Evolutionary conservation across 2,888 invertebrate species (phyloP).

Genomic region (Cephus runcator): DNA sequence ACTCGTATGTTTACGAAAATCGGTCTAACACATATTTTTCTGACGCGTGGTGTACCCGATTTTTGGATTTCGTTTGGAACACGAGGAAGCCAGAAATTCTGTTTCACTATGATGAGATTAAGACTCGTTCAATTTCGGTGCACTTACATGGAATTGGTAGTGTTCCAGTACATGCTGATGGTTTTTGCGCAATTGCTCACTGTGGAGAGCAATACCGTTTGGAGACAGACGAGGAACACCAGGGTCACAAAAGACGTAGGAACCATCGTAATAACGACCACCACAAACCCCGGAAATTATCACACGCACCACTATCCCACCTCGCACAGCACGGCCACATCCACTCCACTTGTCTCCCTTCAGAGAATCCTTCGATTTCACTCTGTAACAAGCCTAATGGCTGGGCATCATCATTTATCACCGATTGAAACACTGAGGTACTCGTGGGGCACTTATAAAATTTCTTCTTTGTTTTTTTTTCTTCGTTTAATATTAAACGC

Average conservation of each 20-base stretch:
- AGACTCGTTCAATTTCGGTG: background rate
- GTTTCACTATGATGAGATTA: background rate
- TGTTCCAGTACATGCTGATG: constrained; percentile 91
- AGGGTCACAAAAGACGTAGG: constrained; percentile 63
- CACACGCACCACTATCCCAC: constrained; percentile 35
- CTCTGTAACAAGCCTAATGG: background rate
- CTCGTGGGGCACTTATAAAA: background rate
- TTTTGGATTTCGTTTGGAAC: background rate
- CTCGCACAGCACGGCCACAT: constrained; percentile 49
- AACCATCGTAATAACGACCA: constrained; percentile 59
- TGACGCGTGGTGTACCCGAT: background rate
- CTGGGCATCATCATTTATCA: background rate
- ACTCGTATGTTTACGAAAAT: background rate
- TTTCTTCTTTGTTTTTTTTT: background rate
- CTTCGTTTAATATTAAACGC: background rate
- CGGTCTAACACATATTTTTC: background rate
- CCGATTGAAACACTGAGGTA: background rate
- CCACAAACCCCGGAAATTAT: constrained; percentile 1
- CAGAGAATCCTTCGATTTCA: background rate
- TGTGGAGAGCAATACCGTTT: constrained; percentile 73
- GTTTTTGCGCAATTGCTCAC: constrained; percentile 84
- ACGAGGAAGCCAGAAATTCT: background rate
- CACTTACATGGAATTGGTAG: constrained; percentile 85
- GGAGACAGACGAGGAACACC: constrained; percentile 68
- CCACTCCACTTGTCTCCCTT: constrained; percentile 28